These are phyloP conservation scores for Pogonophryne albipinna DNA, from an alignment of 2,797 vertebrate genomes.

Conservation along the genomic window DNA sequence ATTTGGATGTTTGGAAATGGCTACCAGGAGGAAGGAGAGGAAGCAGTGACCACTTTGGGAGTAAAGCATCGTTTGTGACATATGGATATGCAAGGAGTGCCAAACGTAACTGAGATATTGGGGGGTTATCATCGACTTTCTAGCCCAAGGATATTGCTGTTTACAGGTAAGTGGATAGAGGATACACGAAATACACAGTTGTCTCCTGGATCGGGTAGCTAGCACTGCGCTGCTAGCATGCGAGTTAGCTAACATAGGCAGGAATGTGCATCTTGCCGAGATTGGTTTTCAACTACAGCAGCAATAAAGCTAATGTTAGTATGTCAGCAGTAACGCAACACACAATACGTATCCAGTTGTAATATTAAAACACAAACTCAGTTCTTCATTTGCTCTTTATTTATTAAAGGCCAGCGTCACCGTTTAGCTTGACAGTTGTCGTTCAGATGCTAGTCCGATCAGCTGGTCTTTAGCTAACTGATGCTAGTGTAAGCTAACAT, in stretches of 20 bases:
- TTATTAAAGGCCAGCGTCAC: conserved; percentile 37
- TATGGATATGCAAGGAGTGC: conserved; percentile 73
- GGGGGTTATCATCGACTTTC: conserved; percentile 29
- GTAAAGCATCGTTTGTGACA: conserved; percentile 68
- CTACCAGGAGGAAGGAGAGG: conserved; percentile 74
- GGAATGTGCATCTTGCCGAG: conserved; percentile 50
- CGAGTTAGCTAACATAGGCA: conserved; percentile 60
- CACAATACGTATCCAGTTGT: fast-evolving
- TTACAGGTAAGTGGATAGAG: conserved; percentile 63
- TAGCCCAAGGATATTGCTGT: conserved; percentile 44
- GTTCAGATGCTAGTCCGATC: conserved; percentile 53
- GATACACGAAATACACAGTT: conserved; percentile 9
- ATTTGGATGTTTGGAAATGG: conserved; percentile 86
- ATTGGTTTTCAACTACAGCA: conserved; percentile 1
- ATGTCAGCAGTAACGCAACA: not conserved
- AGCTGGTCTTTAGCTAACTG: conserved; percentile 54
- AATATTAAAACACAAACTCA: fast-evolving
- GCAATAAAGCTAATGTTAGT: not conserved
- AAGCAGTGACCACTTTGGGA: conserved; percentile 63
- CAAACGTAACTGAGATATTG: conserved; percentile 43
- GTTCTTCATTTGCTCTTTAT: not conserved
- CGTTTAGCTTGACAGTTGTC: conserved; percentile 59
- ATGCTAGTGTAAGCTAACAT: conserved; percentile 9
- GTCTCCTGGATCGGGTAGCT: conserved; percentile 51
- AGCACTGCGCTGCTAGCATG: conserved; percentile 53